Evolutionary conservation across 2,797 vertebrate genomes (phyloP), one percentile per base, ranked within the genome.

Genomic region (Sylvia borin): DNA sequence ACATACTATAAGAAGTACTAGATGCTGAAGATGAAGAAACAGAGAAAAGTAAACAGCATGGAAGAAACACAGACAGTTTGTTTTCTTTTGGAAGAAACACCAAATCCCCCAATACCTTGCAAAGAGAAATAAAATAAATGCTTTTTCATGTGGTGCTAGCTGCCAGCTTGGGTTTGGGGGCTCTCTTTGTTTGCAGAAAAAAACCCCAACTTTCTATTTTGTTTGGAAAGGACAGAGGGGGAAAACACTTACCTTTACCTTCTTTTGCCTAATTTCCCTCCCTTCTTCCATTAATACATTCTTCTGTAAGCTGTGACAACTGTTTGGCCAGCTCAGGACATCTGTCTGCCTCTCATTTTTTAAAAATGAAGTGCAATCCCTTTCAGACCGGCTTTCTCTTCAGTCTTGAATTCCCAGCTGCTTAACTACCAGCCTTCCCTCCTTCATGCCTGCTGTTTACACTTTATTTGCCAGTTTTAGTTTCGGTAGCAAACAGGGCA

Each of bases 211-310:
- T 84, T 88, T 65, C 31, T 12, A 5, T 70, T 91, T 78, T 83
- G 26, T 83, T 88, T 66, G 55, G 48, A 94, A 91, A 38, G 25
- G 42, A 43, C 1, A 2, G 55, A 85, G 24, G 7, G 51, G 16
- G 74, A 48, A 82, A 93, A 38, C 64, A 93, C 95, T 96, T 93
- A 96, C 95, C 93, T 95, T 96, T 82, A 87, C 94, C 84, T 86
- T 93, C 64, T 80, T 42, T 66, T 89, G 88, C 50, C 82, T 73
- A 29, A 54, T 79, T 81, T 81, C 47, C 80, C 77, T 84, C 83
- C 34, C 53, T 77, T 90, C 65, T 80, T 64, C 31, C 72, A 86
- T 82, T 67, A 77, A 67, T 65, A 38, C 32, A 50, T 71, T 92
- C 71, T 88, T 93, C 85, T 57, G 43, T 29, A 64, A 90, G 66